Evolutionary conservation across 2,797 vertebrate genomes (phyloP).

Genomic region (Crax fasciolata): DNA sequence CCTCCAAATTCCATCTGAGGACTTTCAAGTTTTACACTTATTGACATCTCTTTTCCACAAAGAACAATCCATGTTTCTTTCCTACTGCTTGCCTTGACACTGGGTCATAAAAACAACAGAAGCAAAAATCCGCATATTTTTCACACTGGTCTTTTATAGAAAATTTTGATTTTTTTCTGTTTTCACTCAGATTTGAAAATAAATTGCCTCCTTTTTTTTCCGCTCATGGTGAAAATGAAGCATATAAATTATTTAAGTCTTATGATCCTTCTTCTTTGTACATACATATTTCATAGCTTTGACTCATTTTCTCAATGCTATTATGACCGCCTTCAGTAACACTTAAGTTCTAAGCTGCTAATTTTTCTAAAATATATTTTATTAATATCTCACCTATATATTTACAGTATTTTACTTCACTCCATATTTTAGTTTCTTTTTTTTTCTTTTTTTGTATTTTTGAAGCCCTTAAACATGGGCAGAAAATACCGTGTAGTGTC

Average conservation of each 20-base stretch:
- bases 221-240: background rate
- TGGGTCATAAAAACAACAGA: background rate
- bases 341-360: background rate
- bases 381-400: background rate
- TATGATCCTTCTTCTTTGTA: background rate
- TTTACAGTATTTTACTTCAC: background rate
- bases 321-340: background rate
- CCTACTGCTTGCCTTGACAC: background rate
- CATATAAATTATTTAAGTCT: background rate
- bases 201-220: background rate
- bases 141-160: background rate
- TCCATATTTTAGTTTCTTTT: background rate
- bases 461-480: background rate
- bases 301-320: background rate
- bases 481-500: background rate
- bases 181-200: background rate
- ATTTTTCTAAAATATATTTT: background rate
- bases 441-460: background rate
- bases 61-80: background rate
- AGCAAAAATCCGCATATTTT: fast-evolving
- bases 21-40: background rate
- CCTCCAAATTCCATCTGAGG: background rate
- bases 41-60: background rate
- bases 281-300: background rate
- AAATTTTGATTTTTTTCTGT: fast-evolving